These are phyloP conservation scores for Elegia similella DNA, from an alignment of 2,888 invertebrate genomes.

Conservation along the genomic window DNA sequence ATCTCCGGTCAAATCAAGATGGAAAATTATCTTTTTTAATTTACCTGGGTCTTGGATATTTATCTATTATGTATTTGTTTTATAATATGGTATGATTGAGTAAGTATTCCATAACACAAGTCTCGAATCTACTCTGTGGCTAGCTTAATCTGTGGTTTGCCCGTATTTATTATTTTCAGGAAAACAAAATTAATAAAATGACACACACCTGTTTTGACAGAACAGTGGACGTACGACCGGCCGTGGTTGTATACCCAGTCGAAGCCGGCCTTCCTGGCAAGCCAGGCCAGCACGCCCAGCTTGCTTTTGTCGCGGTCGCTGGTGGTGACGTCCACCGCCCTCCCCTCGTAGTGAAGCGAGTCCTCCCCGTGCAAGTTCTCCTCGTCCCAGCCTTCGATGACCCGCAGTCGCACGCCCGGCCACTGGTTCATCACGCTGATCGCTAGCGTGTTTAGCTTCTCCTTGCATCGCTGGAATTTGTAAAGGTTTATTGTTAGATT, in stretches of 20 bases:
- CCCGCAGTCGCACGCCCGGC: conserved; percentile 96
- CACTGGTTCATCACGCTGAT: conserved; percentile 99
- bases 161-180: too few relatives aligned
- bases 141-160: too few relatives aligned
- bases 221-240: conserved; percentile 96
- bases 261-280: conserved; percentile 98
- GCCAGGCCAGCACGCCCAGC: conserved; percentile 96
- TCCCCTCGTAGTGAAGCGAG: conserved; percentile 97
- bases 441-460: conserved; percentile 95
- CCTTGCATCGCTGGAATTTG: conserved; percentile 94
- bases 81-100: too few relatives aligned
- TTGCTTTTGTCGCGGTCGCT: conserved; percentile 96
- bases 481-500: conserved; percentile 13
- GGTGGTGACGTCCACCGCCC: conserved; percentile 97
- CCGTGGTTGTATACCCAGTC: conserved; percentile 99
- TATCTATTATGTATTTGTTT: too few relatives aligned
- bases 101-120: too few relatives aligned
- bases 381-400: conserved; percentile 98
- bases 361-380: conserved; percentile 88
- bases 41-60: too few relatives aligned
- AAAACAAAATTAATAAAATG: neutral
- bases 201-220: conserved; percentile 95
- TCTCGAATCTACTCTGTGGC: too few relatives aligned
- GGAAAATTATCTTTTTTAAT: too few relatives aligned
- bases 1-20: too few relatives aligned